These are phyloP conservation scores for Magallana angulata DNA, from an alignment of 1,140 invertebrate species.

Conservation along the genomic window DNA sequence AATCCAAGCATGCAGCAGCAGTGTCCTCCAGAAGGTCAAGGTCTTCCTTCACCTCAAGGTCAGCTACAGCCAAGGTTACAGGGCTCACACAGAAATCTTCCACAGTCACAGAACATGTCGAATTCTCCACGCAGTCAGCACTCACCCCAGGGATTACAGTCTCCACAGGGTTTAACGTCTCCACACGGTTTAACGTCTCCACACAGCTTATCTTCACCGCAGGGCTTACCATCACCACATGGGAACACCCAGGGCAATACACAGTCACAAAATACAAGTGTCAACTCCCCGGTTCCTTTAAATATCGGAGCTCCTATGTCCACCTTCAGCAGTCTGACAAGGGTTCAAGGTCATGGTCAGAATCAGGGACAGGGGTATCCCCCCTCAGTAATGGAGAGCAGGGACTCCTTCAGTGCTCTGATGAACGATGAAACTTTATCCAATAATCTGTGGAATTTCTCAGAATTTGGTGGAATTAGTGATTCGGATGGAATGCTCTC, in stretches of 20 bases:
- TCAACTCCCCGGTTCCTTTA: not conserved
- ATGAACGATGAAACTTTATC: constrained; percentile 26
- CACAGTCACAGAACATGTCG: not conserved
- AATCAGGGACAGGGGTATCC: not conserved
- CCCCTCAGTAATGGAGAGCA: not conserved
- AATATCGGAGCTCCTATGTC: not conserved
- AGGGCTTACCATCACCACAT: not conserved
- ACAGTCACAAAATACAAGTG: not conserved
- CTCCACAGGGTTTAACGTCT: not conserved
- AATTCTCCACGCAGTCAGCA: not conserved
- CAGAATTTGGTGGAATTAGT: constrained; percentile 11
- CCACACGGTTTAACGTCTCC: not conserved
- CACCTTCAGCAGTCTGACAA: not conserved
- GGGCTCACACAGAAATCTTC: constrained; percentile 3
- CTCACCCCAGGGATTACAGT: not conserved
- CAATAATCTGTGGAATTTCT: constrained; percentile 26
- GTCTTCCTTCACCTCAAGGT: constrained; percentile 16
- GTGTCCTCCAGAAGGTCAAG: not conserved
- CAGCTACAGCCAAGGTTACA: not conserved
- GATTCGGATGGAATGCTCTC: not conserved
- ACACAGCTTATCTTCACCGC: not conserved
- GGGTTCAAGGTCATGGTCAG: not conserved
- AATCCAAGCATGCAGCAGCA: not conserved
- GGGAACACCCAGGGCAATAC: not conserved
- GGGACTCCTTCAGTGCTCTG: constrained; percentile 8